A percentile compares a stretch with the other conserved stretches of the same genome.
Conservation (phyloP, 2,797 vertebrate genomes). For the Prunella strophiata region DNA sequence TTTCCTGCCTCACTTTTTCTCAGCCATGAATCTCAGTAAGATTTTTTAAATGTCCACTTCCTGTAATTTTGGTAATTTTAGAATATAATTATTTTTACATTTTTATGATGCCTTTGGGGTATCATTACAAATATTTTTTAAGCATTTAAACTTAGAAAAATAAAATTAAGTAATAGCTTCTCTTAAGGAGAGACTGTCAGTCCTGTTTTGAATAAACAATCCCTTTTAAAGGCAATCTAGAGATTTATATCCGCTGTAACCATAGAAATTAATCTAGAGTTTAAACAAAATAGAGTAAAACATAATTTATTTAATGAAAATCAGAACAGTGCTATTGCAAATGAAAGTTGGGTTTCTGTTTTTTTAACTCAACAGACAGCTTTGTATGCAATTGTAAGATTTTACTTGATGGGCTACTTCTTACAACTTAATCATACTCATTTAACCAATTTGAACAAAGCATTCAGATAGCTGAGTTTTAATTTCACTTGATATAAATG, state of each 20-base stretch:
- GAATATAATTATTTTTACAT: constrained; percentile 77
- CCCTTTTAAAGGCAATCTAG: constrained; percentile 72
- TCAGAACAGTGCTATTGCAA: constrained; percentile 71
- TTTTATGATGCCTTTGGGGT: constrained; percentile 79
- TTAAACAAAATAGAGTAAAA: constrained; percentile 72
- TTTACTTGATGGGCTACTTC: constrained; percentile 64
- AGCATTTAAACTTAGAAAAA: constrained; percentile 76
- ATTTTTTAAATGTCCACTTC: constrained; percentile 71
- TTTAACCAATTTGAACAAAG: constrained; percentile 30
- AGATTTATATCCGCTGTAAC: constrained; percentile 74
- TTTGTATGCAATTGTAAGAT: constrained; percentile 28
- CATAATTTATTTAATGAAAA: constrained; percentile 76
- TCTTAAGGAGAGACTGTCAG: constrained; percentile 74
- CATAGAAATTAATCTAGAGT: constrained; percentile 77
- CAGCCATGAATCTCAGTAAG: constrained; percentile 52
- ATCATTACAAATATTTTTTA: constrained; percentile 77
- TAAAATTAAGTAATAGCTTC: constrained; percentile 78
- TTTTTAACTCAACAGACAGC: constrained; percentile 47
- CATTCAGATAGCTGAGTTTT: neutral
- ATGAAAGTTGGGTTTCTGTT: constrained; percentile 19
- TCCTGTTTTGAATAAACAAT: constrained; percentile 70
- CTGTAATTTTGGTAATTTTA: constrained; percentile 77
- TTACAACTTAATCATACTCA: constrained; percentile 57
- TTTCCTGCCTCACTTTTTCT: constrained; percentile 19
- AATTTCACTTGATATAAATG: neutral